Percentiles rank a stretch among this genome's conserved stretches.
phyloP scores from a whole-genome alignment of 1,140 invertebrate species.

The Drosophila quadrilineata region DNA sequence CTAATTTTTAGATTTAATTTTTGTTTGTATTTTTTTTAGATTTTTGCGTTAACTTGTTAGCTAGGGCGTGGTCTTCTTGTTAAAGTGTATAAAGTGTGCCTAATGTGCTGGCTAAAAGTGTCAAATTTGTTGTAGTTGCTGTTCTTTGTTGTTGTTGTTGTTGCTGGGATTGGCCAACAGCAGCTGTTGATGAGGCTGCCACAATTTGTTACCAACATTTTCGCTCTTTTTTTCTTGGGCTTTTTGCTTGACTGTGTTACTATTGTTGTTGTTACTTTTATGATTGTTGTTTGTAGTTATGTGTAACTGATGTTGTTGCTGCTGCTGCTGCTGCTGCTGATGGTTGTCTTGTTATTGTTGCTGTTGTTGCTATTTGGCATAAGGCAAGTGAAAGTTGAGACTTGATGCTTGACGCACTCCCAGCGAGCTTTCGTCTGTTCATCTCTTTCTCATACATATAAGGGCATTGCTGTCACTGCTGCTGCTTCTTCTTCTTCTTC shows the following conservation, averaged over 20 bases:
- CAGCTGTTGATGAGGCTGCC: slow-evolving; percentile 33
- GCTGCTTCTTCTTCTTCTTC: slow-evolving; percentile 17
- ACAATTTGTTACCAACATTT: slow-evolving; percentile 31
- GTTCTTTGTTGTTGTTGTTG: too few relatives aligned
- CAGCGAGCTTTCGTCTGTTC: slow-evolving; percentile 45
- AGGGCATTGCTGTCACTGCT: slow-evolving; percentile 51
- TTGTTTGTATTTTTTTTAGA: too few relatives aligned
- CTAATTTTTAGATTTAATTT: too few relatives aligned
- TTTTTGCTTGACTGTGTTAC: too few relatives aligned
- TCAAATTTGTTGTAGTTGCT: background rate
- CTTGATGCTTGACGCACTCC: slow-evolving; percentile 43
- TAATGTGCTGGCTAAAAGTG: too few relatives aligned
- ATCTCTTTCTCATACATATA: slow-evolving; percentile 68
- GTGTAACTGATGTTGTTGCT: slow-evolving; percentile 62
- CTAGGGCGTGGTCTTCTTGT: too few relatives aligned
- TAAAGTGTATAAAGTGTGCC: too few relatives aligned
- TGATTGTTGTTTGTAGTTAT: slow-evolving; percentile 48
- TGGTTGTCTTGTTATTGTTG: slow-evolving; percentile 58
- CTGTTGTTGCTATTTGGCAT: slow-evolving; percentile 62
- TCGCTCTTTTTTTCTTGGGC: too few relatives aligned
- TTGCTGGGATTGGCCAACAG: background rate
- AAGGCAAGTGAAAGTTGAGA: slow-evolving; percentile 66
- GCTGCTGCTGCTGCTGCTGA: slow-evolving; percentile 57
- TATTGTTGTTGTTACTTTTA: slow-evolving; percentile 19
- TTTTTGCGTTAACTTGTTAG: too few relatives aligned